phyloP scores from a whole-genome alignment of 1,140 invertebrate species.

The Whitmania pigra region DNA sequence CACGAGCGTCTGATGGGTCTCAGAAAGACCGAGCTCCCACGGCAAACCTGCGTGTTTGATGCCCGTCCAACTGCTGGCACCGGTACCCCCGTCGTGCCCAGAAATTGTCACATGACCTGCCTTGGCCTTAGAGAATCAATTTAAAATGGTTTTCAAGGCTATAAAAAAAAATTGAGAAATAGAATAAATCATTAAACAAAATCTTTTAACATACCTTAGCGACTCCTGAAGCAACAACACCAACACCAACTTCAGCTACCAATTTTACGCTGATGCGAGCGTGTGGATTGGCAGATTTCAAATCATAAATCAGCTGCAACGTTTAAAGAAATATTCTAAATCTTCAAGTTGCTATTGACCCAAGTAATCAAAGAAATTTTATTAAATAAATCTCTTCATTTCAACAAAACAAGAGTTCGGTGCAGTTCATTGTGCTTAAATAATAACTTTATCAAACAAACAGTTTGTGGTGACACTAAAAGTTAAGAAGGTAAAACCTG shows the following conservation, averaged over 20 bases:
- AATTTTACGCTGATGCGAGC: slow-evolving; percentile 93
- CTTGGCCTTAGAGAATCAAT: slow-evolving; percentile 58
- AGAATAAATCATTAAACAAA: slow-evolving; percentile 10
- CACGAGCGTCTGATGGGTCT: slow-evolving; percentile 87
- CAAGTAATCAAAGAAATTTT: not conserved
- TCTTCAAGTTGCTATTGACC: not conserved
- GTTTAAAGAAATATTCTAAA: slow-evolving; percentile 10
- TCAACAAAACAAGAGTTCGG: not conserved
- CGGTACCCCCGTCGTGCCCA: slow-evolving; percentile 94
- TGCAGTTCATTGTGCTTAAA: no score
- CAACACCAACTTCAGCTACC: slow-evolving; percentile 94
- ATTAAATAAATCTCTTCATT: not conserved
- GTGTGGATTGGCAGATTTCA: slow-evolving; percentile 90
- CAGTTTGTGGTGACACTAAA: no score
- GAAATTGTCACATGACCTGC: slow-evolving; percentile 96
- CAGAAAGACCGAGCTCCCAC: slow-evolving; percentile 91
- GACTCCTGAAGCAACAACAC: slow-evolving; percentile 90
- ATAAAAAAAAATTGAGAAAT: not conserved
- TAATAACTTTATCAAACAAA: slow-evolving; percentile 5
- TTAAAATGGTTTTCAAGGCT: not conserved
- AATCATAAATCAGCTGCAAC: slow-evolving; percentile 76
- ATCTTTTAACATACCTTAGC: slow-evolving; percentile 59
- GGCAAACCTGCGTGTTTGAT: slow-evolving; percentile 84
- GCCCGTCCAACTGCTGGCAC: slow-evolving; percentile 90
- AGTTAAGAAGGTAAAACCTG: slow-evolving; percentile 46